Base-by-base conservation (phyloP, 2,888 invertebrate species). In the Thera britannica region DNA sequence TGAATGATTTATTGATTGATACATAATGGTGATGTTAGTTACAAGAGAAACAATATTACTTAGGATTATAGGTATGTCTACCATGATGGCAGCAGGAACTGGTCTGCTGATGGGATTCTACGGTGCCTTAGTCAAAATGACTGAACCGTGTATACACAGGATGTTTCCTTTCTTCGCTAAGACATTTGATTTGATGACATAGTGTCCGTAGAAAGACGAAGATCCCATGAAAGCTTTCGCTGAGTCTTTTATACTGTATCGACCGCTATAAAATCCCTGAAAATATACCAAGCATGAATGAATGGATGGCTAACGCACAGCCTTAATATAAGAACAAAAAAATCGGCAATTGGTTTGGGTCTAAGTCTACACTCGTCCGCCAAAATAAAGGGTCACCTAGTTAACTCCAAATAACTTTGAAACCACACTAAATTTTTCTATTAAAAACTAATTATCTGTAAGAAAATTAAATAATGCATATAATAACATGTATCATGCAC, bases 151-250 rank as follows among this genome's bases (percentile, higher is more conserved):
- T n/a, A 75, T 52, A 71, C 76, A 77, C 5, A 57, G 66, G 6
- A 77, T 65, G 49, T 74, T 74, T 4, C 72, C 74, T n/a, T 57
- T 73, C 52, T 73, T 74, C 3, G 75, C 70, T 2, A 58, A 36
- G 0, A 72, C 0, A 2, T 68, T 63, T 3, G 71, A 44, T 66
- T 68, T 74, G 48, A 68, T 72, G 5, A 9, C 49, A 48, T 67
- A 77, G 2, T 60, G 70, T 7, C 77, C 77, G 60, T 77, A 79
- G 62, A 77, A 77, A 67, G 77, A 79, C 7, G 75, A 74, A 2
- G 65, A 2, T 5, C 77, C 77, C 12, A 77, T 58, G 49, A 75
- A 74, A 0, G 60, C 41, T 7, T 7, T 6, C 36, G 59, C 61
- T 1, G 71, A 48, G 3, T 77, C 74, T 34, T 38, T 60, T 3